A percentile compares a stretch with the other conserved stretches of the same genome.
Evolutionary conservation across 2,797 vertebrate species (phyloP).

Genomic region (Momotus momota): DNA sequence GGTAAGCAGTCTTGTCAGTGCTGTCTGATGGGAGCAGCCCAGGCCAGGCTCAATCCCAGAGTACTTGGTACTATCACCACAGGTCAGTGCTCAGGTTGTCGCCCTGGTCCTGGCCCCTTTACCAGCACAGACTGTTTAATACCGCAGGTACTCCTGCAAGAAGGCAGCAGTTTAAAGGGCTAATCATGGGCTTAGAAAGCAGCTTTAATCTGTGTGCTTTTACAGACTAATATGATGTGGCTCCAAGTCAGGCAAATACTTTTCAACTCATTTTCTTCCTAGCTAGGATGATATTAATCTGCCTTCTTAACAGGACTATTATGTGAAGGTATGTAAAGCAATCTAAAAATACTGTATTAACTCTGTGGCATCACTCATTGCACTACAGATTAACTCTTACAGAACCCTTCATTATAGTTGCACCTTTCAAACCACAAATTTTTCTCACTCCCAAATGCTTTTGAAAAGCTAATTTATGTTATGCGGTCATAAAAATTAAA

Average conservation of each 20-base stretch:
- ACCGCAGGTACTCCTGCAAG: rapidly evolving
- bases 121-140: background rate
- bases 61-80: background rate
- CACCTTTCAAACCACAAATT: background rate
- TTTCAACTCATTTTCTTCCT: background rate
- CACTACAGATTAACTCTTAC: background rate
- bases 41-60: background rate
- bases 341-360: constrained; percentile 8
- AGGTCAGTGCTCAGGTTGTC: background rate
- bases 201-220: background rate
- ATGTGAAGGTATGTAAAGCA: constrained; percentile 3
- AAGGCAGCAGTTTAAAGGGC: background rate
- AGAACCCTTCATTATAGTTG: background rate
- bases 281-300: background rate
- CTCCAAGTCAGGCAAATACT: background rate
- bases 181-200: background rate
- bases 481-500: background rate
- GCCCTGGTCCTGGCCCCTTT: background rate
- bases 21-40: background rate
- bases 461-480: background rate
- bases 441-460: background rate
- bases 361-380: background rate
- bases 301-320: background rate
- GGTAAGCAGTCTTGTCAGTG: background rate
- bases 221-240: background rate